Evolutionary conservation across 2,797 vertebrate genomes (phyloP), one percentile per base, ranked within the genome.

Genomic region (Heterohyrax brucei): DNA sequence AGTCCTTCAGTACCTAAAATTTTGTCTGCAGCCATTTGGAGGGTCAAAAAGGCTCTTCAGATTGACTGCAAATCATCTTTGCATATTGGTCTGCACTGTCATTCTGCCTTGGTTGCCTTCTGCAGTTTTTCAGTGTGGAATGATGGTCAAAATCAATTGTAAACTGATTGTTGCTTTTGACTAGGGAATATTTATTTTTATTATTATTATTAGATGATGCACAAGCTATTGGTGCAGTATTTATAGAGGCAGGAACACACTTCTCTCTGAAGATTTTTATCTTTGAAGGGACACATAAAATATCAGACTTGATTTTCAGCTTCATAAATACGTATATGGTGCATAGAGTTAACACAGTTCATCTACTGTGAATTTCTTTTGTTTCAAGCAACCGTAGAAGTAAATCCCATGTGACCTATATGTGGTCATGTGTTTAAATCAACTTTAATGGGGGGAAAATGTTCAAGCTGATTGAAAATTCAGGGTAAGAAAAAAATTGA

Each of bases 241-340:
- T 33, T 96, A 82, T 76, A 4, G 2, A 96, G 84, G 33, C 78
- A 86, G 26, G 53, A 93, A 87, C 21, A 82, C 0, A 22, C 83
- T 76, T 95, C 84, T 96, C 82, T 96, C 76, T 5, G 1, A 46
- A 93, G 62, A 73, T 81, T 97, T 73, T 97, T 97, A 82, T 95
- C 91, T 95, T 96, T 93, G 95, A 93, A 59, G 97, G 91, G 53
- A 88, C 44, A 73, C 78, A 89, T 64, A 87, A 93, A 97, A 95
- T 59, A 4, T 26, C 80, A 91, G 90, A 46, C n/a, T 97, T 95
- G 87, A 86, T 97, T 97, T 97, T 93, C 90, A 33, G 88, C 90
- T 97, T 94, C 85, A 88, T 97, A 96, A 98, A 96, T 94, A 95
- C 83, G 68, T 91, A 94, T 91, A 79, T 2, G 13, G 64, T 94